These are phyloP conservation scores for Synergus umbraculus DNA, from an alignment of 2,888 invertebrate genomes.

Conservation along the genomic window DNA sequence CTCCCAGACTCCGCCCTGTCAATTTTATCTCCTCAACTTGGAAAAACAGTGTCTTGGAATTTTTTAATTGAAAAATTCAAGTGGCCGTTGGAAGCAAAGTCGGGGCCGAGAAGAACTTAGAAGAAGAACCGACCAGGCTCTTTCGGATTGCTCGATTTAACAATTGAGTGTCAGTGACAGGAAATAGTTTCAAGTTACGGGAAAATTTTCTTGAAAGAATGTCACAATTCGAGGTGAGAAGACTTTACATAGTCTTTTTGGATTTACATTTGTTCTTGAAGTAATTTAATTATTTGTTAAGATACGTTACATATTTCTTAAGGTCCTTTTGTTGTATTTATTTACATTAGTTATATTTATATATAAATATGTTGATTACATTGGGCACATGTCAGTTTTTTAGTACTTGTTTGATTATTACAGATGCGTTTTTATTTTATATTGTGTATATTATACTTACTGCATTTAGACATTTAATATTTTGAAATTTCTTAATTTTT, in stretches of 20 bases:
- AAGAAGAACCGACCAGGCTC: not conserved
- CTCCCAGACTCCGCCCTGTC: constrained; percentile 64
- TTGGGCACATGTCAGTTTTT: too few relatives aligned
- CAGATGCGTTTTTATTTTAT: not conserved
- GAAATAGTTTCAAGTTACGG: not conserved
- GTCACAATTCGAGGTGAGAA: not conserved
- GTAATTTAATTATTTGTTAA: not conserved
- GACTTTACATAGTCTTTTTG: not conserved
- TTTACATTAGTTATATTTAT: not conserved
- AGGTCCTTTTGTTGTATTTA: not conserved
- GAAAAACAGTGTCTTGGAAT: constrained; percentile 58
- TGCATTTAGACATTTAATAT: not conserved
- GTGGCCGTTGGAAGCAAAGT: not conserved
- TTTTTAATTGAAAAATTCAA: constrained; percentile 29
- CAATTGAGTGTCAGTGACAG: constrained; percentile 5
- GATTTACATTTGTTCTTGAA: not conserved
- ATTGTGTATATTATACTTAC: not conserved
- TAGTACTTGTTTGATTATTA: not conserved
- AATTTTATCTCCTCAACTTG: constrained; percentile 63
- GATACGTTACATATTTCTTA: not conserved
- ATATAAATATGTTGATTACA: too few relatives aligned
- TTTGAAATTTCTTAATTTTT: not conserved
- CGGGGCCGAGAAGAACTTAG: not conserved
- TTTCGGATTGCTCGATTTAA: not conserved
- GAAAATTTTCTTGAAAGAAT: constrained; percentile 1